Base-by-base conservation (phyloP, 2,113 vertebrate species). In the Natator depressus region DNA sequence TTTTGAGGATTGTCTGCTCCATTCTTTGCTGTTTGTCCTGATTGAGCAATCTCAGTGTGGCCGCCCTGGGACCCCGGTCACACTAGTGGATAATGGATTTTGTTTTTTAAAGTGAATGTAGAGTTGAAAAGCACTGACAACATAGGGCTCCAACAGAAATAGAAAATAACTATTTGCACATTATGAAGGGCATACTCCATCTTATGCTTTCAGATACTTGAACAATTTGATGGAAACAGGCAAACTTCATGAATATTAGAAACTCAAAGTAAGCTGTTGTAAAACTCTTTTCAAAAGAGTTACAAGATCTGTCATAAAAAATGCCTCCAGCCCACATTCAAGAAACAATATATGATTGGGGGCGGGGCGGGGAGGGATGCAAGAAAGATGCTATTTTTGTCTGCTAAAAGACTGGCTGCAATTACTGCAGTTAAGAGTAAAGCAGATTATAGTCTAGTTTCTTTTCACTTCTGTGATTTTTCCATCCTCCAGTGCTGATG, bases 361-460 rank as follows among this genome's bases (percentile, higher is more conserved):
- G 91, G 53, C 8, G 53, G 8, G 19, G 53, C 2, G 78, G 8
- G 65, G 29, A 89, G 55, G 85, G 92, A 94, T 86, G 89, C 17
- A 90, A 91, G 79, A 94, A 75, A 89, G 10, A 29, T n/a, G 53
- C 27, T 96, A 89, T 85, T 96, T 97, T 91, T 93, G 62, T 91
- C 85, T 95, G 65, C 62, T 72, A 50, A 85, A 94, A 95, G 25
- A 91, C 80, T 94, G 84, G 35, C 24, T 95, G 50, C 88, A 95
- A 97, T 97, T 95, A 80, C 17, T 47, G 50, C 1, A 55, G 12
- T 24, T 75, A 38, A 85, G 94, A 88, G 85, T 94, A 94, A 92
- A 93, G 19, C 42, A 92, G 84, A 90, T 89, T 84, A 94, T 46
- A 86, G 38, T 54, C 75, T 91, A 53, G 46, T 88, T 6, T 69